Percentiles rank a stretch among this genome's conserved stretches.
phyloP scores from a whole-genome alignment of 2,797 vertebrate genomes.

The Tamandua tetradactyla region DNA sequence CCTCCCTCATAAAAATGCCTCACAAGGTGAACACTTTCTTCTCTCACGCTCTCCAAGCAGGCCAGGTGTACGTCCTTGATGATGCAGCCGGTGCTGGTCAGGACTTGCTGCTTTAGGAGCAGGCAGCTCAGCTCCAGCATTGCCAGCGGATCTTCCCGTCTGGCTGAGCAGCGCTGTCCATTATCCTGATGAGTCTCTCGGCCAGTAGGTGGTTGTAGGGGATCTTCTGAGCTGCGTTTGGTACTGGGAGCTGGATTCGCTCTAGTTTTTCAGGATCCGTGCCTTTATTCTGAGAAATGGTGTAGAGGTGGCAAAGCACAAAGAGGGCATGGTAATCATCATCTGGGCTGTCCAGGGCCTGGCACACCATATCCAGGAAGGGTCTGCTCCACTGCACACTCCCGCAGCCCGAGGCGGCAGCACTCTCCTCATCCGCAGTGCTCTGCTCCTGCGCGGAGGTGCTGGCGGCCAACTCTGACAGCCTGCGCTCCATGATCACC shows the following conservation, averaged over 20 bases:
- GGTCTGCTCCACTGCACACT: slow-evolving; percentile 89
- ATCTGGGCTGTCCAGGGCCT: slow-evolving; percentile 91
- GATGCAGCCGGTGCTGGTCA: slow-evolving; percentile 90
- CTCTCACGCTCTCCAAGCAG: slow-evolving; percentile 96
- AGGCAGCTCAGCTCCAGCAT: slow-evolving; percentile 96
- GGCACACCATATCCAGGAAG: slow-evolving; percentile 98
- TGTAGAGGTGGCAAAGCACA: slow-evolving; percentile 97
- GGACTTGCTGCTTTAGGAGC: slow-evolving; percentile 94
- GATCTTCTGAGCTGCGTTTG: slow-evolving; percentile 88
- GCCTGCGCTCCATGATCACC: slow-evolving; percentile 98
- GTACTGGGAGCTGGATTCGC: slow-evolving; percentile 93
- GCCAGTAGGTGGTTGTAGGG: slow-evolving; percentile 94
- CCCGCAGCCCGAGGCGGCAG: slow-evolving; percentile 88
- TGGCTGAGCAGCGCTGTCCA: slow-evolving; percentile 94
- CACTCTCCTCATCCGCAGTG: slow-evolving; percentile 97
- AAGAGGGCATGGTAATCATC: slow-evolving; percentile 97
- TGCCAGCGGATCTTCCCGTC: slow-evolving; percentile 96
- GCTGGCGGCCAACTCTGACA: slow-evolving; percentile 85
- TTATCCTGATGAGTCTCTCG: slow-evolving; percentile 94
- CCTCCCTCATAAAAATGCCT: slow-evolving; percentile 97
- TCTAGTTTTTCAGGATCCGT: slow-evolving; percentile 93
- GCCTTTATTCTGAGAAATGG: slow-evolving; percentile 98
- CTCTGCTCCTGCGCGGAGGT: slow-evolving; percentile 91
- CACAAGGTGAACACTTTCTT: slow-evolving; percentile 96
- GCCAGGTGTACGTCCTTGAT: slow-evolving; percentile 97